These are phyloP conservation scores for Ovis canadensis DNA, from an alignment of 2,113 vertebrate genomes.

Conservation along the genomic window DNA sequence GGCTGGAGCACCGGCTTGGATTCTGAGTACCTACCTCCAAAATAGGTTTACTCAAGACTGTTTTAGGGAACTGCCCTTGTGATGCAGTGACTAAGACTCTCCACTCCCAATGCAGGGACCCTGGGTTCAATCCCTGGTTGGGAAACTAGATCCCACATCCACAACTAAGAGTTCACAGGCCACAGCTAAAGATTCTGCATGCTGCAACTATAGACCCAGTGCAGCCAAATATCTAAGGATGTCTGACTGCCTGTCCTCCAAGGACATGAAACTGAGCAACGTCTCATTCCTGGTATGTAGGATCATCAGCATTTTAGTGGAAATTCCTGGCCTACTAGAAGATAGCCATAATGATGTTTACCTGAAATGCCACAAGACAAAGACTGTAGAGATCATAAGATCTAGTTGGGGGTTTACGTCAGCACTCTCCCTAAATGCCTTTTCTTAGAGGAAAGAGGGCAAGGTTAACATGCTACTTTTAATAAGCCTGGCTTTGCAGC, in stretches of 20 bases:
- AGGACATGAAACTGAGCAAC: background rate
- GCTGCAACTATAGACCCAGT: background rate
- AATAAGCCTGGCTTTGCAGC: background rate
- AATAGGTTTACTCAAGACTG: background rate
- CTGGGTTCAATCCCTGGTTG: background rate
- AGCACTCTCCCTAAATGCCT: background rate
- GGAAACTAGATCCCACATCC: background rate
- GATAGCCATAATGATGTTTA: background rate
- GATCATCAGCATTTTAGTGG: background rate
- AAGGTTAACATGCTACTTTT: background rate
- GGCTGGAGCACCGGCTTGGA: background rate
- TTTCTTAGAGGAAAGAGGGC: background rate
- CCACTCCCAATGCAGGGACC: background rate
- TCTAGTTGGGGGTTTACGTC: rapidly evolving
- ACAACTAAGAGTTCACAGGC: background rate
- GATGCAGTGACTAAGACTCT: background rate
- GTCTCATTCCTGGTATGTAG: background rate
- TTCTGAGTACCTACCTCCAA: background rate
- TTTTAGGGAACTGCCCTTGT: background rate
- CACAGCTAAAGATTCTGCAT: background rate
- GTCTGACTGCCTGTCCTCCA: background rate
- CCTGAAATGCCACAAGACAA: background rate
- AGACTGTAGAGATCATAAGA: background rate
- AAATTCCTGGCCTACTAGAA: background rate
- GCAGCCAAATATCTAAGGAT: background rate